These are phyloP conservation scores for Coilia nasus DNA, from an alignment of 2,797 vertebrate genomes.

Conservation along the genomic window DNA sequence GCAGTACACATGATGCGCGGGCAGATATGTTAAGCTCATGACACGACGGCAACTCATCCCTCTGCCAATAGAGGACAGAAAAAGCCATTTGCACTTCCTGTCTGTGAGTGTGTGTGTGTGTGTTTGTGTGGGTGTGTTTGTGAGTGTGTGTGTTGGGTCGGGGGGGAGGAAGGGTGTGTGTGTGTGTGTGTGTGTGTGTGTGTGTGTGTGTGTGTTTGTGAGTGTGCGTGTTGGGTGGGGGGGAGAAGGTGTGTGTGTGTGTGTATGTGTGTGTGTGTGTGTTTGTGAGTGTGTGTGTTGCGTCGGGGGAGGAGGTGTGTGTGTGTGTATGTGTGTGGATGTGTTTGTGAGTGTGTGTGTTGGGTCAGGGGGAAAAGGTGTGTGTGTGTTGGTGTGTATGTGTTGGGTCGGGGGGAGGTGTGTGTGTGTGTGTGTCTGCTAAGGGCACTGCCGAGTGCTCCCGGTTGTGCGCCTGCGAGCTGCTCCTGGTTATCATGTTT, in stretches of 20 bases:
- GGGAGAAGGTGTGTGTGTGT: too few species aligned
- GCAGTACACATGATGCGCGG: not conserved
- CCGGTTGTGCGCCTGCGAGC: not conserved
- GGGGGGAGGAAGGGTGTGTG: not conserved
- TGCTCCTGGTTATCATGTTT: conserved; percentile 59
- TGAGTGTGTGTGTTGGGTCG: not conserved
- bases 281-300: too few species aligned
- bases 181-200: not conserved
- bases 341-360: too few species aligned
- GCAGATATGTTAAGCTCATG: conserved; percentile 8
- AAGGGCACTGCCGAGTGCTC: not conserved
- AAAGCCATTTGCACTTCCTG: not conserved
- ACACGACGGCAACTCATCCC: not conserved
- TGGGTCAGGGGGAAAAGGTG: too few species aligned
- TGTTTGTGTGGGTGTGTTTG: not conserved
- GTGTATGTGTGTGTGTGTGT: too few species aligned
- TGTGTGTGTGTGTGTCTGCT: not conserved
- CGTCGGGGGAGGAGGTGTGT: too few species aligned
- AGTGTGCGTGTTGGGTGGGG: too few species aligned
- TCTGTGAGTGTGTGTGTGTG: not conserved
- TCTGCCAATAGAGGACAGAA: not conserved
- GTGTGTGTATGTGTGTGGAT: too few species aligned
- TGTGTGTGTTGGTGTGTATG: too few species aligned
- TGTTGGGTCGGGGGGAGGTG: not conserved
- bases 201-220: not conserved